Evolutionary conservation across 37 sponge, comb jelly and placozoan genomes (phyloP), one percentile per base, ranked within the genome.

Genomic region (Corticium candelabrum): DNA sequence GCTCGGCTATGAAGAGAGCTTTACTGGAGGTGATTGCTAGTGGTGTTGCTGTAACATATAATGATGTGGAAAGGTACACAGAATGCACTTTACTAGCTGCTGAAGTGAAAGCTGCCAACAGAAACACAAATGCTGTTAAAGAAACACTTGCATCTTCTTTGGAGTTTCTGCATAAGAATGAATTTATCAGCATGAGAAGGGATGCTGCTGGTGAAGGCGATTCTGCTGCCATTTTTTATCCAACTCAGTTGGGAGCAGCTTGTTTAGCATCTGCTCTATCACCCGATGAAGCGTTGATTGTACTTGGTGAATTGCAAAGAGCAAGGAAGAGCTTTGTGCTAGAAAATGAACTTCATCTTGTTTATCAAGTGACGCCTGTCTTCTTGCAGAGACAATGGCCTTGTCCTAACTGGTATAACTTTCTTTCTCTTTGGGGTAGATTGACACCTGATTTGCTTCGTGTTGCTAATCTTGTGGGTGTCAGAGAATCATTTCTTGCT

Each of bases 321-420:
- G 99, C 99, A 5, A 78, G 90, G 39, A 74, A 74, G 68, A 77
- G 68, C 39, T 92, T 99, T 83, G 96, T 92, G 37, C 80, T 99
- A 77, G 95, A 99, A 72, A 94, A 89, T 83, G 99, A 99, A 56
- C 87, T 99, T 74, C 99, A 99, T 77, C 82, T 94, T 41, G 86
- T 99, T 34, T 99, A 91, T 75, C 82, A 93, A 90, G 96, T 95
- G 30, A 92, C 96, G 43, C 96, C 96, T 37, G 89, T 91, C 32
- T 85, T 83, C 74, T 77, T 95, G 7, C 88, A 89, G 57, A 79
- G 89, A 35, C 96, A 92, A 78, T 99, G 95, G 95, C 86, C 93
- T 3, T 78, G 41, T 68, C 79, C 79, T 30, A 62, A 84, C 31
- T 99, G 99, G 99, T 87, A 90, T 78, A 74, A 77, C 41, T 99